Percentiles rank a stretch among this genome's conserved stretches.
These are phyloP conservation scores for Drosophila sp. DNA, from an alignment of 1,140 invertebrate species.

Conservation along the genomic window DNA sequence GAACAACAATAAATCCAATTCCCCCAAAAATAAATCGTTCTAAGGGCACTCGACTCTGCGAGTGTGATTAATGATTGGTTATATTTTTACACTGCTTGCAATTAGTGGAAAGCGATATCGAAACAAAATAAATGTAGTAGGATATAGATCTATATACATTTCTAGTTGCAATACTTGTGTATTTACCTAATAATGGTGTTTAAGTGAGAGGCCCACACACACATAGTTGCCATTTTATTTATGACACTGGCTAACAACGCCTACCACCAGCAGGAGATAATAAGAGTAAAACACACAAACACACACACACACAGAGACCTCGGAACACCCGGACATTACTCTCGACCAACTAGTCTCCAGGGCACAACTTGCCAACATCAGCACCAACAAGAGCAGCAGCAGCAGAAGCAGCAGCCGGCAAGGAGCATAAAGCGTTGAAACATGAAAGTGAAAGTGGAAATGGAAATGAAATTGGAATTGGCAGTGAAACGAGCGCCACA, in stretches of 20 bases:
- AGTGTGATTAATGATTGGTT: conserved; percentile 67
- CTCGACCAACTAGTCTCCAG: conserved; percentile 72
- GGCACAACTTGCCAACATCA: conserved; percentile 76
- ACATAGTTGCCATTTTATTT: conserved; percentile 78
- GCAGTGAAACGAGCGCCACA: neutral
- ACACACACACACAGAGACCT: conserved; percentile 18
- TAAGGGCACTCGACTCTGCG: conserved; percentile 16
- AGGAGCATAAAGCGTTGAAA: conserved; percentile 72
- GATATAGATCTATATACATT: conserved; percentile 23
- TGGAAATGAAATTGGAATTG: conserved; percentile 21
- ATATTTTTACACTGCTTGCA: conserved; percentile 71
- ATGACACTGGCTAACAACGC: conserved; percentile 76
- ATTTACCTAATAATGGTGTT: conserved; percentile 73
- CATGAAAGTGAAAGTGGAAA: conserved; percentile 55
- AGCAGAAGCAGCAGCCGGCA: conserved; percentile 23
- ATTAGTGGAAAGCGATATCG: conserved; percentile 72
- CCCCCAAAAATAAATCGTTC: neutral
- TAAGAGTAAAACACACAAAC: conserved; percentile 41
- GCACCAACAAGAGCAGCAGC: conserved; percentile 21
- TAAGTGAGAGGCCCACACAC: conserved; percentile 40
- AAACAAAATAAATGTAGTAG: conserved; percentile 50
- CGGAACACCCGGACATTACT: conserved; percentile 47
- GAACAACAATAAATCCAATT: conserved; percentile 60
- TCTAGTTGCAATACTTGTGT: conserved; percentile 16
- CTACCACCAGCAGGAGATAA: conserved; percentile 71